Base-by-base conservation (phyloP, 2,113 vertebrate genomes). In the Oryzias woworae region DNA sequence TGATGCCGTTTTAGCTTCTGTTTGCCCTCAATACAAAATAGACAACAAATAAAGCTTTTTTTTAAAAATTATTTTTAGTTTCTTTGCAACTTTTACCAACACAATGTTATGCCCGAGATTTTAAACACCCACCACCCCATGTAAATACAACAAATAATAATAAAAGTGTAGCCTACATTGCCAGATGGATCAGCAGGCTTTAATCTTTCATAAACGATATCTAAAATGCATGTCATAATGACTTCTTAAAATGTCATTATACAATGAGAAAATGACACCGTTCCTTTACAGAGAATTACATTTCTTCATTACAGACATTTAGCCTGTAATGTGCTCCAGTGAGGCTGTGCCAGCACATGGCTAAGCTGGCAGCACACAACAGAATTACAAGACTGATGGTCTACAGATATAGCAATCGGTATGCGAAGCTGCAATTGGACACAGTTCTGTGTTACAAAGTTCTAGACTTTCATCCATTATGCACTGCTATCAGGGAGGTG, bases 1-100 rank as follows among this genome's bases (percentile, higher is more conserved):
- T 69, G 12, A 80, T 85, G 50, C 72, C 23, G 44, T 55, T 59
- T 68, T 73, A 71, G 48, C 73, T 62, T 75, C 53, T 59, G 18
- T 56, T 69, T 63, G 43, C 36, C 51, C 47, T 23, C 41, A 68
- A 18, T 26, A 45, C 28, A 24, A 31, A 36, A 28, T 53, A 14
- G 47, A 53, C 6, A 22, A 23, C 46, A 14, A 51, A 53, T 5
- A 22, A 48, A 42, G 42, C 17, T 64, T 2, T 71, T 54, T 52
- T 36, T 44, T 12, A 56, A 49, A 49, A 26, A 45, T 58, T 28
- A 10, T 36, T 36, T 36, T 36, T 5, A 28, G 26, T 4, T 36
- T 2, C 7, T 2, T 36, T 36, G 2, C 31, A 12, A 36, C 8
- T 36, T 36, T 1, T 36, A 1, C 10, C 7, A 2, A 36, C 31